Base-by-base conservation (phyloP, 2,888 invertebrate genomes). In the Mythimna vitellina region DNA sequence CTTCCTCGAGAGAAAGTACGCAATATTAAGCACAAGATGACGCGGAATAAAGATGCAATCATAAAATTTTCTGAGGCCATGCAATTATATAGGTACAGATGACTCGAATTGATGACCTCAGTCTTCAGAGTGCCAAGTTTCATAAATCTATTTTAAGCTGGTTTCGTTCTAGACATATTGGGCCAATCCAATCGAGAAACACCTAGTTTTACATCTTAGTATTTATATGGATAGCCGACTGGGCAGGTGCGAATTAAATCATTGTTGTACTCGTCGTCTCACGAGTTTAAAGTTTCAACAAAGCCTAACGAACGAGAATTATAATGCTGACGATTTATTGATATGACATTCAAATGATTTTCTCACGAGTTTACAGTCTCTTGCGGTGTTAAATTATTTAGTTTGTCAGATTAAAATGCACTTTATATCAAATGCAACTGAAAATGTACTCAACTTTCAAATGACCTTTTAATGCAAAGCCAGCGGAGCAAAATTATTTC, bases 41-140 rank as follows among this genome's bases (percentile, higher is more conserved):
- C 25, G 46, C 51, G 38, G 51, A 75, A 71, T 71, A 53, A 68
- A 67, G 74, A 80, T 80, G 80, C 78, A 79, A 60, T 69, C 67
- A 78, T 60, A 75, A 69, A 7, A 61, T 69, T 80, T 64, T 54
- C 64, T 72, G 49, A n/a, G 57, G 56, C 57, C 42, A 69, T 73
- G 76, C 73, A 63, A 70, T 79, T 74, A 71, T 64, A 56, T 29
- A 3, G 29, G 29, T 29, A 25, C 56, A 60, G 64, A 71, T 76
- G 77, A 86, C 80, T 85, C 80, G 72, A 86, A 81, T 83, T 86
- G 85, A 89, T 90, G 90, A 92, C 88, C 89, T 89, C 90, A 90
- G 81, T 75, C 63, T 62, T 75, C 86, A 76, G 80, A 89, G 89
- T 92, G 92, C 92, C 92, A 93, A 92, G 89, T 90, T 88, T 87